Evolutionary conservation across 2,888 invertebrate species (phyloP).

Genomic region (Drosophila stalkeri): DNA sequence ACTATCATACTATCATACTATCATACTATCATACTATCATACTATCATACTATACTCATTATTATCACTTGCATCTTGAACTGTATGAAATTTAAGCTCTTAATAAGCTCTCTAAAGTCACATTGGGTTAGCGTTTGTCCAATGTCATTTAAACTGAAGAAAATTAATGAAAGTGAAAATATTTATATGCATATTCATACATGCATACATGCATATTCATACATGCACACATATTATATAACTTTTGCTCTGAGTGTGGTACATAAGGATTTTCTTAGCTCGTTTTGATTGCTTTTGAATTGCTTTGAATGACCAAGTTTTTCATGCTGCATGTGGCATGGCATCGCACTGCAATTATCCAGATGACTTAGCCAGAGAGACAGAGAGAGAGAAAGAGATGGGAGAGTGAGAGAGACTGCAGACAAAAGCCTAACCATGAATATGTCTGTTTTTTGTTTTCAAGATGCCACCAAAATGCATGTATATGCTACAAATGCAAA

Average conservation of each 20-base stretch:
- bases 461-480: conserved; percentile 26
- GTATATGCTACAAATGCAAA: conserved; percentile 15
- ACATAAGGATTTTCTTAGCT: conserved; percentile 14
- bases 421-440: conserved; percentile 23
- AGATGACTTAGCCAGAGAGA: conserved; percentile 33
- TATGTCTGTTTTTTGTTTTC: conserved; percentile 37
- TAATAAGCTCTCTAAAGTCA: conserved; percentile 4
- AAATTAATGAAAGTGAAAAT: not conserved
- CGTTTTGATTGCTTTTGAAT: conserved; percentile 32
- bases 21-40: not conserved
- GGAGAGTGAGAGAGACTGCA: conserved; percentile 7
- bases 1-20: not conserved
- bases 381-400: not conserved
- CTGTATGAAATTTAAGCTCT: not conserved
- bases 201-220: not conserved
- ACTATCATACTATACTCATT: not conserved
- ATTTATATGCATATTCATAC: not conserved
- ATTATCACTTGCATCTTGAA: not conserved
- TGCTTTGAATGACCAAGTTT: conserved; percentile 16
- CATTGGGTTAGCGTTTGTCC: not conserved
- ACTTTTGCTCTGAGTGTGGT: not conserved
- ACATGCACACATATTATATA: not conserved
- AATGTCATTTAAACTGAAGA: not conserved
- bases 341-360: conserved; percentile 31
- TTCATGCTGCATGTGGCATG: conserved; percentile 14